These are phyloP conservation scores for Brachyrhaphis roseni DNA, from an alignment of 2,797 vertebrate species.

Conservation along the genomic window DNA sequence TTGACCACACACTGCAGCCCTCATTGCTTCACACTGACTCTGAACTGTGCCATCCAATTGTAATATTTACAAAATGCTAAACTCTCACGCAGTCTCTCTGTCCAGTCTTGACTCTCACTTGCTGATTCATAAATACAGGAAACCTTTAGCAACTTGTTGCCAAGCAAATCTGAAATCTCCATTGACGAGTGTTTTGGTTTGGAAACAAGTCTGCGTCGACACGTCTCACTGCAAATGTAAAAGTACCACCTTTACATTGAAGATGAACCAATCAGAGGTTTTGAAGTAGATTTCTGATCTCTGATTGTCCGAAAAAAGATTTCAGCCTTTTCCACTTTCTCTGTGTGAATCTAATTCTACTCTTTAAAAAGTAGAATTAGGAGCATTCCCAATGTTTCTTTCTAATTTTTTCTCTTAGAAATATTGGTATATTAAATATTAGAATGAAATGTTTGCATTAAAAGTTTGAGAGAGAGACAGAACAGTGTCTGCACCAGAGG, in stretches of 20 bases:
- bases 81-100: slow-evolving; percentile 16
- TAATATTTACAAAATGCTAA: slow-evolving; percentile 23
- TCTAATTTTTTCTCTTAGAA: background rate
- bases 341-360: too few species aligned
- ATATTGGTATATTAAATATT: too few species aligned
- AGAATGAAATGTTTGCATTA: background rate
- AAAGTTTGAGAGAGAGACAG: background rate
- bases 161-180: slow-evolving; percentile 31
- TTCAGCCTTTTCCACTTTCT: background rate
- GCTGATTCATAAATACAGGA: slow-evolving; percentile 14
- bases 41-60: background rate
- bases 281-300: background rate
- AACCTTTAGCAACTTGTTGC: slow-evolving; percentile 2
- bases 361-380: background rate
- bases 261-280: background rate
- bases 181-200: slow-evolving; percentile 9
- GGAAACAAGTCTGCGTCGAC: background rate
- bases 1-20: background rate
- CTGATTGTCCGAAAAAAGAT: too few species aligned
- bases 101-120: slow-evolving; percentile 9
- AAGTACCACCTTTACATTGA: background rate
- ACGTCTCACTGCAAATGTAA: background rate
- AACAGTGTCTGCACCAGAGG: background rate
- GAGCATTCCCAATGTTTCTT: background rate
- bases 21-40: slow-evolving; percentile 29